Base-by-base conservation (phyloP, 92 coral and sea anemone genomes). In the Bergia puertoricense region DNA sequence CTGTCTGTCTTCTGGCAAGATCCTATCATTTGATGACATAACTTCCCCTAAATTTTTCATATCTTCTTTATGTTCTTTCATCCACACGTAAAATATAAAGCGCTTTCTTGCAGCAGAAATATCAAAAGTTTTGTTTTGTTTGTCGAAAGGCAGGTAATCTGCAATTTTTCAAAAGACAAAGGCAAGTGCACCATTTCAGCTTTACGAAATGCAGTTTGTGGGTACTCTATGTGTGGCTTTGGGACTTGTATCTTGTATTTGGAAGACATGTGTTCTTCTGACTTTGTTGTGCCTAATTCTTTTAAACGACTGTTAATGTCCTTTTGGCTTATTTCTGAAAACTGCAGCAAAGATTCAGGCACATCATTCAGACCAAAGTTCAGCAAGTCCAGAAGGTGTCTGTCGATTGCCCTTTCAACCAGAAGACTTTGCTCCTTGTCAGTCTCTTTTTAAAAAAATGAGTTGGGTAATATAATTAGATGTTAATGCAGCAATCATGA, bases 11-110 rank as follows among this genome's bases (percentile, higher is more conserved):
- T 69, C 75, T 4, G 75, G 23, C 41, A 69, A 69, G 13, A 6
- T 1, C 13, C 41, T 69, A 8, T 69, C 75, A 23, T 69, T 69
- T 6, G 75, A 69, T 6, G 8, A 6, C 75, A 69, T 69, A 4
- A 69, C 75, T 14, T 81, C 46, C 22, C 59, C 73, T 43, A 81
- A 13, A 43, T 81, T 66, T 43, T 59, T 23, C 71, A 81, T 57
- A 36, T 86, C 89, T 48, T 44, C 56, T 79, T 56, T 73, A 86
- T 86, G 89, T 68, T 74, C 85, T 36, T 86, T 76, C 68, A 86
- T 80, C 78, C 78, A 80, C 39, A 62, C 45, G 77, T 86, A 86
- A 44, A 86, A 68, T 59, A 74, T 57, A 48, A 46, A 86, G 74
- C 89, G 81, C 42, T 85, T 72, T 78, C 89, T 57, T 86, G 89